phyloP scores from a whole-genome alignment of 2,797 vertebrate genomes.

The Neoniphon sammara region DNA sequence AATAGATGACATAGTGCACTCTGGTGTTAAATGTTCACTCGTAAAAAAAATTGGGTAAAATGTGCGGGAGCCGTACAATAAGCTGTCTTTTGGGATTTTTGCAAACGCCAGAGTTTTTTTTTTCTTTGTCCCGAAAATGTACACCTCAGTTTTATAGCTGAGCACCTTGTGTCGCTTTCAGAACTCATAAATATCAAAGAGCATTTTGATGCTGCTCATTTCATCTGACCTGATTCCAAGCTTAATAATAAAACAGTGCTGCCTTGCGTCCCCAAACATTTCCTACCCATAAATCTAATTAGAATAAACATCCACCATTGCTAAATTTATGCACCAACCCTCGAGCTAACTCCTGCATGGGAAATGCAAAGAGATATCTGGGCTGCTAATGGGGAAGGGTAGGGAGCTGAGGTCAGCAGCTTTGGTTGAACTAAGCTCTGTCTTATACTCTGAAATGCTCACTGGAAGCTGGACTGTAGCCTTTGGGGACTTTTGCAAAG shows the following conservation, averaged over 20 bases:
- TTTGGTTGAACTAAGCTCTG: slow-evolving; percentile 65
- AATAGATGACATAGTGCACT: not conserved
- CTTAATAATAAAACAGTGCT: slow-evolving; percentile 72
- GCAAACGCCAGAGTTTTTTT: not conserved
- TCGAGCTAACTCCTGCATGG: slow-evolving; percentile 66
- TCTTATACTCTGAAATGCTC: slow-evolving; percentile 58
- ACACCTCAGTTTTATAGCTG: slow-evolving; percentile 34
- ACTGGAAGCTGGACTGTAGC: slow-evolving; percentile 55
- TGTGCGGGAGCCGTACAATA: not conserved
- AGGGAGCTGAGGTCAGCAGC: slow-evolving; percentile 81
- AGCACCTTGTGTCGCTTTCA: slow-evolving; percentile 64
- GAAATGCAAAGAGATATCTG: slow-evolving; percentile 73
- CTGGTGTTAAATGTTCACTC: not conserved
- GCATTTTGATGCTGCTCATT: slow-evolving; percentile 67
- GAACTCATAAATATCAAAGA: slow-evolving; percentile 71
- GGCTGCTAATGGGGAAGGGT: slow-evolving; percentile 74
- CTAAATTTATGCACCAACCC: slow-evolving; percentile 75
- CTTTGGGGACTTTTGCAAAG: slow-evolving; percentile 68
- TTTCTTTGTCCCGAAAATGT: slow-evolving; percentile 23
- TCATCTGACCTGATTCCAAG: slow-evolving; percentile 72
- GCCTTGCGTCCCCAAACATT: slow-evolving; percentile 74
- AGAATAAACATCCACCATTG: slow-evolving; percentile 74
- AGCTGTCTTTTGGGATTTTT: slow-evolving; percentile 14
- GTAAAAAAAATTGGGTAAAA: not conserved
- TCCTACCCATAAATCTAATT: slow-evolving; percentile 77